Evolutionary conservation across 2,113 vertebrate genomes (phyloP).

Genomic region (Xyrauchen texanus): DNA sequence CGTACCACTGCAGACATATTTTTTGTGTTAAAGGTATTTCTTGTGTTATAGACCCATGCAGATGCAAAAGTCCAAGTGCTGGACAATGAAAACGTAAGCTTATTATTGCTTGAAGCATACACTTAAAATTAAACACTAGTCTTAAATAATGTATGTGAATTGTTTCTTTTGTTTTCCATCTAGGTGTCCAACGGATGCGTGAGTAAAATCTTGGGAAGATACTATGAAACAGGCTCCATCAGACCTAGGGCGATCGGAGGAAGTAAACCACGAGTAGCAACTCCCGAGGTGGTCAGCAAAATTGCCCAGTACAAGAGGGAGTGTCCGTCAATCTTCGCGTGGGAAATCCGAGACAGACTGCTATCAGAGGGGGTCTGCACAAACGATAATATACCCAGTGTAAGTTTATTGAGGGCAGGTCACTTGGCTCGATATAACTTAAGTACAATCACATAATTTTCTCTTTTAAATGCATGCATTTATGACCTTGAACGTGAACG

Average conservation of each 20-base stretch:
- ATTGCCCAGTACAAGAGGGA: conserved; percentile 98
- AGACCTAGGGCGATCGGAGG: conserved; percentile 98
- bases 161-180: conserved; percentile 83
- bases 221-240: conserved; percentile 99
- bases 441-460: too few species aligned
- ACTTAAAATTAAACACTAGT: conserved; percentile 88
- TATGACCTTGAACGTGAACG: conserved; percentile 3
- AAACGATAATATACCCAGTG: conserved; percentile 99
- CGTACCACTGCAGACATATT: conserved; percentile 93
- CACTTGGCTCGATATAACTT: not conserved
- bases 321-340: conserved; percentile 99
- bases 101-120: conserved; percentile 92
- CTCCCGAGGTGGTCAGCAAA: conserved; percentile 97
- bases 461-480: not conserved
- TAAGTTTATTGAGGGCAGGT: conserved; percentile 67
- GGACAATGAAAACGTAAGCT: conserved; percentile 97
- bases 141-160: conserved; percentile 86
- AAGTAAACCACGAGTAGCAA: conserved; percentile 97
- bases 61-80: conserved; percentile 95
- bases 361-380: conserved; percentile 97
- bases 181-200: conserved; percentile 99
- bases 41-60: conserved; percentile 97
- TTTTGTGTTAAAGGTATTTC: conserved; percentile 71
- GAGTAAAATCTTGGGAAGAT: conserved; percentile 99
- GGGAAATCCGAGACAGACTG: conserved; percentile 99